These are phyloP conservation scores for Lucinisca nassula DNA, from an alignment of 2,888 invertebrate species.

Conservation along the genomic window DNA sequence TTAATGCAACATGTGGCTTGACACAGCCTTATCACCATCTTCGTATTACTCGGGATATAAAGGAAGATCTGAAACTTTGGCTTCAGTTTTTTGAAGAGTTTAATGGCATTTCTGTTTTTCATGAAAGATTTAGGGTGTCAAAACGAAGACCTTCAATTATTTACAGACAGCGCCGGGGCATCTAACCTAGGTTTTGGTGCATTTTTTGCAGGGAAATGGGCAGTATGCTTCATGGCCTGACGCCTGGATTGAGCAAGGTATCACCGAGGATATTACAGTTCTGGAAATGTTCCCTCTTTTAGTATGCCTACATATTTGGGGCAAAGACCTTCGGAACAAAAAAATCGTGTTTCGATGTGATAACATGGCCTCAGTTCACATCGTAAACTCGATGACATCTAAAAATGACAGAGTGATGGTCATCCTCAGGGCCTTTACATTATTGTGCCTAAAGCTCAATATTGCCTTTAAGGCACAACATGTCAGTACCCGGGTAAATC, in stretches of 20 bases:
- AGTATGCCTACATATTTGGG: constrained; percentile 46
- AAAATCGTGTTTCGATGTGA: constrained; percentile 36
- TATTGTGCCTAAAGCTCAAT: constrained; percentile 41
- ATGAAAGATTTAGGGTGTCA: constrained; percentile 25
- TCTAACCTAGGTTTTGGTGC: constrained; percentile 15
- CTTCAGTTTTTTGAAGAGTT: constrained; percentile 18
- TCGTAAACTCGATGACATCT: constrained; percentile 38
- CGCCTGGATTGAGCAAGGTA: constrained; percentile 1
- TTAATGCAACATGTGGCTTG: constrained; percentile 24
- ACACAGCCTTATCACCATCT: constrained; percentile 28
- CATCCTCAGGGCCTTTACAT: constrained; percentile 26
- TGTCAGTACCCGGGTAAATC: constrained; percentile 24
- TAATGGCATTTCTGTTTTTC: constrained; percentile 41
- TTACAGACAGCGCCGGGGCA: constrained; percentile 22
- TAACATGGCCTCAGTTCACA: constrained; percentile 35
- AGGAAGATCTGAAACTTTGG: constrained; percentile 40
- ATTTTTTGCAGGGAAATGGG: constrained; percentile 20
- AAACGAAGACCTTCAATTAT: constrained; percentile 22
- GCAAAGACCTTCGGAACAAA: constrained; percentile 21
- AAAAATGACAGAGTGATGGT: constrained; percentile 26
- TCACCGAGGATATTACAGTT: constrained; percentile 26
- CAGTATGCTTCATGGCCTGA: neutral
- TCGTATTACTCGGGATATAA: constrained; percentile 5
- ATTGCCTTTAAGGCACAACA: constrained; percentile 39
- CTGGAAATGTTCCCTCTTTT: constrained; percentile 30